These are phyloP conservation scores for Linyphia triangularis DNA, from an alignment of 2,888 invertebrate genomes.

Conservation along the genomic window DNA sequence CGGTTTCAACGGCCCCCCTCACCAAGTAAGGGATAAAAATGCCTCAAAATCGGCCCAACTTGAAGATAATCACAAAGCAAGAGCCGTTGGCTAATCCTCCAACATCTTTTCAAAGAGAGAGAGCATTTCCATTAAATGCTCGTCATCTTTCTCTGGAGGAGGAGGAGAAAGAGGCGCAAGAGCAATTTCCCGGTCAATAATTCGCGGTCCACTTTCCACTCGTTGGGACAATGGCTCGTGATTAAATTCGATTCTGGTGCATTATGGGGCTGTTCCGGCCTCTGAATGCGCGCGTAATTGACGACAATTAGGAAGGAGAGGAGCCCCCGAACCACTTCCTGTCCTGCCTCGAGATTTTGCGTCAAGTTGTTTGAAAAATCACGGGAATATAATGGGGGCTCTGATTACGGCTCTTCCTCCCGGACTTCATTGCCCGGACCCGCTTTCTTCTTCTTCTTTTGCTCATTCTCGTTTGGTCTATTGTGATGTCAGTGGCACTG, in stretches of 20 bases:
- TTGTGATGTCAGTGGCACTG: no score
- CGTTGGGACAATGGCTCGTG: conserved; percentile 64
- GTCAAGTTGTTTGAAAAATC: not conserved
- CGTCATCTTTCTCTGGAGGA: conserved; percentile 34
- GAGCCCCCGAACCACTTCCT: conserved; percentile 46
- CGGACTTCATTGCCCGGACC: not conserved
- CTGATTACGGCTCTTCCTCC: not conserved
- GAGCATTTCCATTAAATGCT: conserved; percentile 48
- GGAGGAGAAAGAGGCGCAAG: conserved; percentile 16
- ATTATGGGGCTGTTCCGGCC: conserved; percentile 50
- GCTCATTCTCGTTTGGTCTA: no score
- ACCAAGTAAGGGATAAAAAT: no score
- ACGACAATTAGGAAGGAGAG: conserved; percentile 72
- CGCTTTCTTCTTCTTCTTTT: no score
- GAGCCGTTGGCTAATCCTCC: conserved; percentile 46
- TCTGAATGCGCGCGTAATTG: conserved; percentile 71
- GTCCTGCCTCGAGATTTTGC: not conserved
- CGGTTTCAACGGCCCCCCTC: no score
- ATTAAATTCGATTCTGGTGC: conserved; percentile 52
- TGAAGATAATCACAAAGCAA: no score
- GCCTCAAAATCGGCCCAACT: no score
- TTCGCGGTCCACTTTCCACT: conserved; percentile 73
- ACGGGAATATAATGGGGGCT: no score
- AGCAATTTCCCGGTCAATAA: conserved; percentile 74
- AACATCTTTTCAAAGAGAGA: not conserved